phyloP scores from a whole-genome alignment of 2,113 vertebrate species.

The Chunga burmeisteri region DNA sequence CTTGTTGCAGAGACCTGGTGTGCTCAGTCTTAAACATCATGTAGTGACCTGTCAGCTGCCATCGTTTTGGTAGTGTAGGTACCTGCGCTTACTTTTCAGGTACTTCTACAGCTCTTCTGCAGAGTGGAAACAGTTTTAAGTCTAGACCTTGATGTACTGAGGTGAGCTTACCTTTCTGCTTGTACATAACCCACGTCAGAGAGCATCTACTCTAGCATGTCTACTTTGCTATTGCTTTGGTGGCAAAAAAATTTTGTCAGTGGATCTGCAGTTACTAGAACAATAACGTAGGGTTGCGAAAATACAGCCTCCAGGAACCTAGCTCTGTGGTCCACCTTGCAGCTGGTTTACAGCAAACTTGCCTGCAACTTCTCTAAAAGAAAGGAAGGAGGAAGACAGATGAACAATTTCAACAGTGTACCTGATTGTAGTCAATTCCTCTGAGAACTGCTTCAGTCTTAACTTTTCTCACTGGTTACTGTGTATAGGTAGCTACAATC shows the following conservation, averaged over 20 bases:
- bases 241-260: neutral
- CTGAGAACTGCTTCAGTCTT: neutral
- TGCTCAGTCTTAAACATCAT: neutral
- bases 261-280: neutral
- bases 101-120: neutral
- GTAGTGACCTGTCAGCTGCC: neutral
- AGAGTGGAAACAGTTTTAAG: neutral
- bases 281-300: neutral
- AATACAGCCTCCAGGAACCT: neutral
- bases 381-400: neutral
- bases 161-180: neutral
- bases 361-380: neutral
- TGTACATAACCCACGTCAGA: accelerated
- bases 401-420: neutral
- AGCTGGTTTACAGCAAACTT: neutral
- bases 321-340: neutral
- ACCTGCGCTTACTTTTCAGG: neutral
- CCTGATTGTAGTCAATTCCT: neutral
- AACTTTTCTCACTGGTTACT: neutral
- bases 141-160: neutral
- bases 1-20: neutral
- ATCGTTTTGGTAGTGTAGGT: neutral
- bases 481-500: neutral
- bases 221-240: neutral
- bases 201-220: neutral